Conservation (phyloP, 2,888 invertebrate genomes). For the Hirtodrosophila alboralis region DNA sequence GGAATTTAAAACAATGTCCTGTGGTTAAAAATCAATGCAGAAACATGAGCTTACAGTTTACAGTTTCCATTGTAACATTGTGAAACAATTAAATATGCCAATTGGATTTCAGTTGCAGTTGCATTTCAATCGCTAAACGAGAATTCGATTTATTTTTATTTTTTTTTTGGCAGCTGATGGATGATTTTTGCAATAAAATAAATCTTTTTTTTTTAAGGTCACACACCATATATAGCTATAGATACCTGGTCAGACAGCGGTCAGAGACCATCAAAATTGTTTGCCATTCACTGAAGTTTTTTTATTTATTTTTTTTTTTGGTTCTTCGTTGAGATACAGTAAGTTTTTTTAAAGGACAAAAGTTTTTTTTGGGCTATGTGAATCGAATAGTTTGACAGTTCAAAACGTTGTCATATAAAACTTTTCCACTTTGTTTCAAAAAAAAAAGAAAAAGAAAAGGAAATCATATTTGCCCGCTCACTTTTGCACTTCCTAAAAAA, state of each 20-base stretch:
- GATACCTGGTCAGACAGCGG: background rate
- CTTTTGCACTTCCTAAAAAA: too few species aligned
- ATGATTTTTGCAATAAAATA: constrained; percentile 4
- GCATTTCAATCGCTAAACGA: background rate
- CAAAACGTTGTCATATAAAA: constrained; percentile 21
- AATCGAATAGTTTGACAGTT: constrained; percentile 9
- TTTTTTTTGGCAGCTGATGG: constrained; percentile 11
- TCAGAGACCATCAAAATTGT: constrained; percentile 22
- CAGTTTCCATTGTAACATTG: background rate
- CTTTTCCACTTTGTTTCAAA: too few species aligned
- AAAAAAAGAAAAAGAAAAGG: background rate
- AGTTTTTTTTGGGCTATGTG: constrained; percentile 27
- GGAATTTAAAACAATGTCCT: too few species aligned
- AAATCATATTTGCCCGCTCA: too few species aligned
- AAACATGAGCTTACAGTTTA: background rate
- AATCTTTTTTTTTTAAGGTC: background rate
- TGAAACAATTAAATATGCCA: constrained; percentile 18
- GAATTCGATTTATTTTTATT: background rate
- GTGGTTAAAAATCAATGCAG: too few species aligned
- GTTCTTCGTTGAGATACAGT: too few species aligned
- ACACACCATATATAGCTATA: too few species aligned
- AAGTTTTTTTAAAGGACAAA: constrained; percentile 35
- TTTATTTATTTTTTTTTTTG: too few species aligned
- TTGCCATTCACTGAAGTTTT: constrained; percentile 8
- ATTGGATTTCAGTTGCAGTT: constrained; percentile 3